These are phyloP conservation scores for Hirundichthys speculiger DNA, from an alignment of 2,113 vertebrate species.

Conservation along the genomic window DNA sequence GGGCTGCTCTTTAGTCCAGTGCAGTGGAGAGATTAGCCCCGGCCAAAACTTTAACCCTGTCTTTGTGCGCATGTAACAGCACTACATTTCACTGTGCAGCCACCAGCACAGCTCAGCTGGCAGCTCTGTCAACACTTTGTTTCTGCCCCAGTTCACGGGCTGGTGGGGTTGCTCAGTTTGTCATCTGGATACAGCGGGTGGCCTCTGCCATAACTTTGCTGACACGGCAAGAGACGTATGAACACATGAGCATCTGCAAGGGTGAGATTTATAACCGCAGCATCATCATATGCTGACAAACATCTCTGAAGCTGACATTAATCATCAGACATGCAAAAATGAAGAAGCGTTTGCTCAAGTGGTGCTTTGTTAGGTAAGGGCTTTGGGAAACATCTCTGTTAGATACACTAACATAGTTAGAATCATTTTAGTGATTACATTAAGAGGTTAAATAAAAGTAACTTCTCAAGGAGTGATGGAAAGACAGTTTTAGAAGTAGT, in stretches of 20 bases:
- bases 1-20: slow-evolving; percentile 23
- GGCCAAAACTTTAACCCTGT: slow-evolving; percentile 36
- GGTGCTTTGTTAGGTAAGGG: no score
- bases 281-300: slow-evolving; percentile 3
- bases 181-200: slow-evolving; percentile 24
- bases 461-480: no score
- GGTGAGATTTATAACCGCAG: slow-evolving; percentile 12
- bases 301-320: neutral
- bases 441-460: no score
- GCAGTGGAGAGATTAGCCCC: slow-evolving; percentile 45
- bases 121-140: slow-evolving; percentile 52
- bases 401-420: no score
- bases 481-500: no score
- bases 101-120: slow-evolving; percentile 14
- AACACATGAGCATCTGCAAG: slow-evolving; percentile 23
- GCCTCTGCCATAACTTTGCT: slow-evolving; percentile 21
- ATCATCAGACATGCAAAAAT: slow-evolving; percentile 10
- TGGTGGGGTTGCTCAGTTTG: slow-evolving; percentile 9
- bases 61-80: slow-evolving; percentile 30
- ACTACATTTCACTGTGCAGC: slow-evolving; percentile 22
- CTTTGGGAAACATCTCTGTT: no score
- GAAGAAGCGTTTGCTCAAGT: slow-evolving; percentile 53
- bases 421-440: no score
- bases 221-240: slow-evolving; percentile 22
- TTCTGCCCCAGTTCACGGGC: slow-evolving; percentile 60